Conservation (phyloP, 2,888 invertebrate species). For the Tenthredo livida region DNA sequence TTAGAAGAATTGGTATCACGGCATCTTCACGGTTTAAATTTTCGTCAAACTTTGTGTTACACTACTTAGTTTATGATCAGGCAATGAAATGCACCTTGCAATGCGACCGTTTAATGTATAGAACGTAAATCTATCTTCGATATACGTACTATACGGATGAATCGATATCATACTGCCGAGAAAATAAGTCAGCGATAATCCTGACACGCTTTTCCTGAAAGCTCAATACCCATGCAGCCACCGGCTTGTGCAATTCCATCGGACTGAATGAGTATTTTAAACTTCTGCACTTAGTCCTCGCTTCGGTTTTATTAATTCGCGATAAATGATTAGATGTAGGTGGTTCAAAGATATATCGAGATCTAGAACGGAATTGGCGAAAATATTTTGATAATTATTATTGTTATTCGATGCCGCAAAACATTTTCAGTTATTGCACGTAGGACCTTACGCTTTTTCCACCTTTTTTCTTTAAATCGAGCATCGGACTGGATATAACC, state of each 20-base stretch:
- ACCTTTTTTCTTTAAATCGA: neutral
- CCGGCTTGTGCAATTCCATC: neutral
- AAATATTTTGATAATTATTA: neutral
- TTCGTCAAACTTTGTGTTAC: neutral
- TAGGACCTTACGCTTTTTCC: neutral
- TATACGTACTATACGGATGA: neutral
- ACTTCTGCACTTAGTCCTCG: neutral
- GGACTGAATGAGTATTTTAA: neutral
- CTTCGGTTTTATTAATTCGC: neutral
- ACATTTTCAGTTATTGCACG: neutral
- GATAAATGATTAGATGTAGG: neutral
- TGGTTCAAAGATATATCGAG: neutral
- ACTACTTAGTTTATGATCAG: neutral
- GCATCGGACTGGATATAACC: conserved; percentile 25
- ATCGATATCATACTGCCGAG: conserved; percentile 12
- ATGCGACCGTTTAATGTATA: neutral
- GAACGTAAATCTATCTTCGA: conserved; percentile 15
- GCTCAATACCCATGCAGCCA: neutral
- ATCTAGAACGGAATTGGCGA: neutral
- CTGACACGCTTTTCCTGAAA: conserved; percentile 23
- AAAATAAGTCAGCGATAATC: conserved; percentile 17
- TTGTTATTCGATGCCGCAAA: neutral
- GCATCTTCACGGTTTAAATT: neutral
- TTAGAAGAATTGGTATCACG: neutral
- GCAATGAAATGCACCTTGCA: conserved; percentile 37